Evolutionary conservation across 2,113 vertebrate genomes (phyloP), one percentile per base, ranked within the genome.

Genomic region (Oryzias curvinotus): DNA sequence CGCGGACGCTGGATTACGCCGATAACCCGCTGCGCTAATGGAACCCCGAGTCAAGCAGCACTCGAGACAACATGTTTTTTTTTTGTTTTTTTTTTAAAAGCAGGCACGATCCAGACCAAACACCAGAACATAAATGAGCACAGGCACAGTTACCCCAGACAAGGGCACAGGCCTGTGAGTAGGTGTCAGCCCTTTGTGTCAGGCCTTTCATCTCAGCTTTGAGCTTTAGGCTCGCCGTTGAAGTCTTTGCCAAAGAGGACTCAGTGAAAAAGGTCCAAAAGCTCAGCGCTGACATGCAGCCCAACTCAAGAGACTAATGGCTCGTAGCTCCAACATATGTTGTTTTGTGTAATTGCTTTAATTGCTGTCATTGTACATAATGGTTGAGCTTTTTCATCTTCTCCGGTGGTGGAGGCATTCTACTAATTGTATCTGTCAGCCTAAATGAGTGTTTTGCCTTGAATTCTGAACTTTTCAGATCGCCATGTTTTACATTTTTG

Each of bases 341-440:
- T 82, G 82, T 80, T 80, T 86, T 85, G 85, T 85, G 85, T 88
- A 88, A 89, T 89, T 87, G 86, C 87, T 87, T 85, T 89, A 90
- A 89, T 88, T 85, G 86, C 86, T 75, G 87, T 88, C 87, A 84
- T 80, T 86, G 80, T 87, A 76, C 64, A 58, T 87, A 86, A 81
- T 83, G 71, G 82, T 77, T 71, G 82, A 77, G 66, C 85, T 88
- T 88, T 87, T 90, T 89, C 85, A 82, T 89, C 82, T 80, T 83
- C 83, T 68, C 81, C 73, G 84, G 84, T 83, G 85, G 84, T 84
- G 74, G 44, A 71, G 62, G 72, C 85, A 68, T 82, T 83, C 72
- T 66, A 65, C 85, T 90, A 87, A 90, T 87, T 87, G 82, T 76
- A 72, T 84, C 83, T 76, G 86, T 87, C 80, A 88, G 85, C 82